phyloP scores from a whole-genome alignment of 2,113 vertebrate species.

The Phocoena sinus region DNA sequence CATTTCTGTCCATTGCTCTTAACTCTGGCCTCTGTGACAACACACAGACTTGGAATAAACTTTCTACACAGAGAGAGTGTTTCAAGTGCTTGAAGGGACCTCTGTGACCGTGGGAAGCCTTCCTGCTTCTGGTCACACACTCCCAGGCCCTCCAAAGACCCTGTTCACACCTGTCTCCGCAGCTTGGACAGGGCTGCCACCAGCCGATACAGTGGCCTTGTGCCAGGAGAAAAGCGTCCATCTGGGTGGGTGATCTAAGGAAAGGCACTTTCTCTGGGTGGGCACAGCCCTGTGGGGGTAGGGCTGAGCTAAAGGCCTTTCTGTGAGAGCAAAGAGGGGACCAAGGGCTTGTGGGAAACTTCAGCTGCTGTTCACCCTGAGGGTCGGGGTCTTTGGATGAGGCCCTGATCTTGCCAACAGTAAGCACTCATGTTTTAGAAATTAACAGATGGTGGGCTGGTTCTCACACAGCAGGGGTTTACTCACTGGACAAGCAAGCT shows the following conservation, averaged over 20 bases:
- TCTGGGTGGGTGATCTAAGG: background rate
- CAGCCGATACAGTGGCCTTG: background rate
- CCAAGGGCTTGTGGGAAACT: rapidly evolving
- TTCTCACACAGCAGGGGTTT: background rate
- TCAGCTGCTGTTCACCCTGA: rapidly evolving
- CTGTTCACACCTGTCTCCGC: background rate
- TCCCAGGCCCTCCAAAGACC: no score
- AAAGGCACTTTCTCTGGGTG: no score
- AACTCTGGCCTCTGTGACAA: background rate
- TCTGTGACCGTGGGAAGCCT: background rate
- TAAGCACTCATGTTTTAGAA: background rate
- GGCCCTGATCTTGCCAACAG: background rate
- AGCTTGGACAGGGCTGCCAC: background rate
- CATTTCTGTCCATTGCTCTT: background rate
- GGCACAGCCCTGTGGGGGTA: rapidly evolving
- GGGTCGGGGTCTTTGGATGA: background rate
- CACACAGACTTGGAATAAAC: background rate
- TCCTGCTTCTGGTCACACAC: background rate
- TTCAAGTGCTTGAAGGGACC: background rate
- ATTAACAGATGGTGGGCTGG: rapidly evolving
- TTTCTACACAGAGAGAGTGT: background rate
- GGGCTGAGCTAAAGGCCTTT: background rate
- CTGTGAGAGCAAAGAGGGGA: background rate
- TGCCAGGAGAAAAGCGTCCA: background rate
- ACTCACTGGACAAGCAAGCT: rapidly evolving